These are phyloP conservation scores for Dinocampus coccinellae DNA, from an alignment of 2,888 invertebrate genomes.

Conservation along the genomic window DNA sequence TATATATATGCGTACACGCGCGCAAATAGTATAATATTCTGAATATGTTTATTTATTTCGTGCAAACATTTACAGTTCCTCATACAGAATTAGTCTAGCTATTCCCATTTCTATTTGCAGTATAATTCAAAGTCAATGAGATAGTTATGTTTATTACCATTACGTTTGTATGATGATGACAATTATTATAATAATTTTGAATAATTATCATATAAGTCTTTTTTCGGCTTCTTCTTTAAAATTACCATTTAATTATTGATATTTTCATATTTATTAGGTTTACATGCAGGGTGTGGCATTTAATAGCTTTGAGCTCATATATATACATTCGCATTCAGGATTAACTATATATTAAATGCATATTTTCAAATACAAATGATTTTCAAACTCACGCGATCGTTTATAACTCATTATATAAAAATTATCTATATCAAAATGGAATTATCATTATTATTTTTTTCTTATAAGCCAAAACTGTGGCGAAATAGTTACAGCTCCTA, in stretches of 20 bases:
- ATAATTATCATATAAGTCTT: no score
- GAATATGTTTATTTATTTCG: neutral
- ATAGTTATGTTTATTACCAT: neutral
- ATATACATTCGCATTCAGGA: no score
- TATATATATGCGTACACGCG: slow-evolving; percentile 21
- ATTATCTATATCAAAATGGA: no score
- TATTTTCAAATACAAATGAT: neutral
- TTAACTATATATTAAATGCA: no score
- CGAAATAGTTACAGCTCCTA: neutral
- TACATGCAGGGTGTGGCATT: neutral
- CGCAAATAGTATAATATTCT: no score
- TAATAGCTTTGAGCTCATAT: neutral
- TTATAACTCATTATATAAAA: no score
- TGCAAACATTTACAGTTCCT: neutral
- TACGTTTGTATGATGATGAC: neutral
- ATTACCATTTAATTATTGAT: neutral
- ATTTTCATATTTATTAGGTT: neutral
- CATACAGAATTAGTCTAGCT: neutral
- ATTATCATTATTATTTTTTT: no score
- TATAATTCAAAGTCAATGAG: neutral
- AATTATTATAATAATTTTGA: no score
- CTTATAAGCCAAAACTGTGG: neutral
- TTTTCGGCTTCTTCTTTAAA: no score
- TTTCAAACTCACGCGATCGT: neutral
- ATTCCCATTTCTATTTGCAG: neutral